A percentile compares a stretch with the other conserved stretches of the same genome.
Conservation (phyloP, 92 coral and sea anemone species). For the Muricea muricata region DNA sequence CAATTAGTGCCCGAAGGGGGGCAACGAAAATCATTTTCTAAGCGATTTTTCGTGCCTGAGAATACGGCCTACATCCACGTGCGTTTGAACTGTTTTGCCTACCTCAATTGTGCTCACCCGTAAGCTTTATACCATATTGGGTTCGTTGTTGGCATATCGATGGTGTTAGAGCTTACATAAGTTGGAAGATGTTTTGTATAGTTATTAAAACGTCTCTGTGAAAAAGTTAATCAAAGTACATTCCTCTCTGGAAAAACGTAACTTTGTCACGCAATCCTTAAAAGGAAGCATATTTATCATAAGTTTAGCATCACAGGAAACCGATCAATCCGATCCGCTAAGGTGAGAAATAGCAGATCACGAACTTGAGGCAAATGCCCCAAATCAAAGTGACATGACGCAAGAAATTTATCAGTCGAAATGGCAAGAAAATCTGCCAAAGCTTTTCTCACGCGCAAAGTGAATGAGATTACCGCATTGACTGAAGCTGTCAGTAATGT, state of each 20-base stretch:
- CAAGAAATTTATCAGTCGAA: neutral
- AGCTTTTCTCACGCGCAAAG: neutral
- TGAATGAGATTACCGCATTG: neutral
- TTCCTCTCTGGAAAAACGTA: neutral
- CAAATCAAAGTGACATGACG: neutral
- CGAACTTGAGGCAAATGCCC: constrained; percentile 9
- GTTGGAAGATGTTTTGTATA: neutral
- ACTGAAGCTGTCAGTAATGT: neutral
- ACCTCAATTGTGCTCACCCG: neutral
- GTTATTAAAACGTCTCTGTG: neutral
- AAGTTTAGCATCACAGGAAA: constrained; percentile 8
- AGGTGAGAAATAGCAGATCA: constrained; percentile 29
- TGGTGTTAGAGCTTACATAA: neutral
- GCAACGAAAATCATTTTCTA: no score
- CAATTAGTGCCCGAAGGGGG: no score
- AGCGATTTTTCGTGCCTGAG: no score
- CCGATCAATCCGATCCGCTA: neutral
- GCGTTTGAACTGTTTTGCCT: neutral
- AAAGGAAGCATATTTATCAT: neutral
- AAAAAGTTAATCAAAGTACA: neutral
- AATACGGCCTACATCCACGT: neutral
- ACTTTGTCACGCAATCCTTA: neutral
- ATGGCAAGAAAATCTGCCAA: neutral
- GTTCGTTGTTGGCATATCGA: neutral
- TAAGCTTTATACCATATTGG: neutral